These are phyloP conservation scores for Meriones psammophilus DNA, from an alignment of 2,797 vertebrate species.

Conservation along the genomic window DNA sequence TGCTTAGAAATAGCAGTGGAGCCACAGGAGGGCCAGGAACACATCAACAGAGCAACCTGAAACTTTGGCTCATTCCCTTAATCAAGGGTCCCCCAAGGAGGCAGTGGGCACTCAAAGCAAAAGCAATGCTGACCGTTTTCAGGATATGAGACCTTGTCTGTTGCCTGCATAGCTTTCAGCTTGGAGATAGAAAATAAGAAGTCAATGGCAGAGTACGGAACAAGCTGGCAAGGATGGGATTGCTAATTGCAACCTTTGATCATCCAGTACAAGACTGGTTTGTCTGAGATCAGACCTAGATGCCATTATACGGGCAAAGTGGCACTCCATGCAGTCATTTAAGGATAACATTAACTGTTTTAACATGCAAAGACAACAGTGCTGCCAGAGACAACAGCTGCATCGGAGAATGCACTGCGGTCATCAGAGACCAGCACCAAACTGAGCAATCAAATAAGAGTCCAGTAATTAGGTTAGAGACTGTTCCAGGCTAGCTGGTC, in stretches of 20 bases:
- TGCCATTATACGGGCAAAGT: slow-evolving; percentile 55
- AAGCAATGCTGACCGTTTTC: slow-evolving; percentile 46
- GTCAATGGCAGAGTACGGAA: background rate
- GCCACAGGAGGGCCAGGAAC: slow-evolving; percentile 26
- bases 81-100: slow-evolving; percentile 45
- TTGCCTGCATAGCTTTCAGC: background rate
- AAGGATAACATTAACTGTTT: slow-evolving; percentile 62
- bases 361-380: slow-evolving; percentile 61
- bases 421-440: slow-evolving; percentile 51
- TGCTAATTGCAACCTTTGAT: background rate
- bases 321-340: slow-evolving; percentile 64
- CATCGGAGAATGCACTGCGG: background rate
- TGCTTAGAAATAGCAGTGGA: slow-evolving; percentile 24
- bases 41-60: slow-evolving; percentile 47
- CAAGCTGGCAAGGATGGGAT: background rate
- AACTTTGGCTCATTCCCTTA: slow-evolving; percentile 42
- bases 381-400: slow-evolving; percentile 73
- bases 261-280: slow-evolving; percentile 48
- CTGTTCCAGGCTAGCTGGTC: slow-evolving; percentile 1
- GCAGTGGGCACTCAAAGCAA: slow-evolving; percentile 34
- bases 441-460: slow-evolving; percentile 39
- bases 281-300: slow-evolving; percentile 69
- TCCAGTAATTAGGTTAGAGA: slow-evolving; percentile 44
- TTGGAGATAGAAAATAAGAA: slow-evolving; percentile 5
- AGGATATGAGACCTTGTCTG: background rate